Base-by-base conservation (phyloP, 2,888 invertebrate species). In the Volucella zonaria region DNA sequence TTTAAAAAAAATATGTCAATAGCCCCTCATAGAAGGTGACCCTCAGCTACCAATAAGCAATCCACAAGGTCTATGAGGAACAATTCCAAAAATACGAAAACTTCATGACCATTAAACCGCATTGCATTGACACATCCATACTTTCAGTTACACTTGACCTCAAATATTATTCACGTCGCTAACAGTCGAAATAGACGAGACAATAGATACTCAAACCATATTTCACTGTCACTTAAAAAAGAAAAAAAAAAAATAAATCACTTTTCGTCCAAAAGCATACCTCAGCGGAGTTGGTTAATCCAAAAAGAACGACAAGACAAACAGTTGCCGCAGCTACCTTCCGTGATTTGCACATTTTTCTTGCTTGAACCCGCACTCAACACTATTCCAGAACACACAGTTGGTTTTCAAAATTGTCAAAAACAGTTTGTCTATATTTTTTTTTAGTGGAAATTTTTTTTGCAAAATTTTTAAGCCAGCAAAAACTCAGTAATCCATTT, bases 251-350 rank as follows among this genome's bases (percentile, higher is more conserved):
- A n/a, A 31, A n/a, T n/a, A n/a, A 15, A 54, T 9, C 54, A 47
- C 15, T 68, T 47, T 38, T 54, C 12, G 31, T 42, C 14, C 14
- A 15, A 14, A 59, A 11, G 18, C 66, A 75, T 80, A 83, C 83
- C 83, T 83, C 70, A 8, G 70, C 49, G 9, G 83, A 45, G 23
- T 10, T 45, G 4, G 70, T 31, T 56, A 79, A 54, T 56, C 70
- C 70, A 75, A 58, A 42, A 1, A 79, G 15, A n/a, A 80, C 15
- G 54, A 66, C 54, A 38, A 75, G 15, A 18, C 52, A 64, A 14
- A 83, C 40, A 40, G 59, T 11, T 8, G 59, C 58, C 3, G 58
- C 49, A 14, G 70, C 43, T 10, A 75, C 1, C 23, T 74, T 83
- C 2, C 74, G n/a, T 40, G 56, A 38, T 15, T n/a, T 79, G 10